Evolutionary conservation across 2,888 invertebrate genomes (phyloP), one percentile per base, ranked within the genome.

Genomic region (Syrphus vitripennis): DNA sequence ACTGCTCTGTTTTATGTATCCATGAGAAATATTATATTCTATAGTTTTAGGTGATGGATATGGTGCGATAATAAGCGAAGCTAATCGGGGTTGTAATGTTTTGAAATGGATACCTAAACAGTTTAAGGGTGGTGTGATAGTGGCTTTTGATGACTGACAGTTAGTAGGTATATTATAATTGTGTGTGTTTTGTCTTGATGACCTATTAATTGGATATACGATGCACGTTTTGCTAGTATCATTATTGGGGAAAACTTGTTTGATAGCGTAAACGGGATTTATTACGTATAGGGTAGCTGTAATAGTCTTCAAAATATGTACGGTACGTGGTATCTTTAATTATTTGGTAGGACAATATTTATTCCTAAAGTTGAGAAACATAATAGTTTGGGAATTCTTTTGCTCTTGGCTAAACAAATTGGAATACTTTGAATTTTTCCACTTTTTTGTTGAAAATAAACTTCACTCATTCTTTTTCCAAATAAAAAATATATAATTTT

Each of bases 11-110:
- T 42, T 63, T 29, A 37, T 48, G 42, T 67, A 16, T 10, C 12
- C 0, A 42, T 45, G 21, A 6, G 65, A 70, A 53, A 67, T 74
- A 69, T 65, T 65, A 65, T n/a, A n/a, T n/a, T n/a, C n/a, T n/a
- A n/a, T 78, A 65, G 65, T 75, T 79, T 65, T 19, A 7, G 67
- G 50, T 53, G 69, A 67, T 81, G 67, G 31, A 63, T 81, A 69
- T 65, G 42, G 83, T 79, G 78, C 37, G 61, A 67, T 69, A 67
- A 72, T 14, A 40, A 9, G 37, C n/a, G n/a, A n/a, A 48, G 70
- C 37, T 71, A 65, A 76, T 75, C 37, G 61, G 21, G 63, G 76
- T 37, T 74, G 57, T 48, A 50, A 65, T 67, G 72, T 31, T 50
- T 26, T 29, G 48, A 26, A 67, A 75, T 57, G 50, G 37, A 72